Base-by-base conservation (phyloP, 2,888 invertebrate species). In the Heliconius ethilla region DNA sequence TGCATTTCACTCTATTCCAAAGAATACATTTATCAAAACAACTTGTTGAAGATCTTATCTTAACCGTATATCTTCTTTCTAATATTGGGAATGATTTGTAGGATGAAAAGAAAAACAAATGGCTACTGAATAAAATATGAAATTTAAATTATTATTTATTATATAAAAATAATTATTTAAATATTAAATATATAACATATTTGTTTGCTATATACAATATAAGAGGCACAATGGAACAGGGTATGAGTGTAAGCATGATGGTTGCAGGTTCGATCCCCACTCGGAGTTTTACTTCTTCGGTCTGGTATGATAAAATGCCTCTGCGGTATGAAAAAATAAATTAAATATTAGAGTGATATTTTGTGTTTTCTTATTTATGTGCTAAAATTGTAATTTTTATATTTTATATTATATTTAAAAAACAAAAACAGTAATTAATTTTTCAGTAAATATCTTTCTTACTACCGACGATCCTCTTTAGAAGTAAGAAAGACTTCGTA, bases 401-500 rank as follows among this genome's bases (percentile, higher is more conserved):
- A 5, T 29, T 29, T 29, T 29, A 29, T 13, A 45, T 45, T 15
- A 45, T 45, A 45, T 45, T 45, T 45, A 15, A 45, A 11, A 15
- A 45, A 45, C 7, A 22, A 59, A 59, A 59, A 51, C 1, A 55
- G 22, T 55, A 22, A 22, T 15, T 7, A 3, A n/a, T 7, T 9
- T 55, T 75, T 66, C 55, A 72, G 66, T 72, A 76, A 72, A 72
- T 55, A 78, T 6, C 33, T 33, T 33, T 33, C 33, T 33, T 33
- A 33, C 33, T 33, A 6, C 33, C 33, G 33, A 33, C 6, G 33
- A 33, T 33, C 33, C 33, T 33, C 33, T 4, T 29, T 4, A 29
- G 29, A 4, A 67, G 73, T 37, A 29, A 67, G 59, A 33, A 55
- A 70, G 76, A 66, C 76, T 69, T 66, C 81, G 80, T 29, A 80